These are phyloP conservation scores for Urocitellus parryii DNA, from an alignment of 2,113 vertebrate genomes.

Conservation along the genomic window DNA sequence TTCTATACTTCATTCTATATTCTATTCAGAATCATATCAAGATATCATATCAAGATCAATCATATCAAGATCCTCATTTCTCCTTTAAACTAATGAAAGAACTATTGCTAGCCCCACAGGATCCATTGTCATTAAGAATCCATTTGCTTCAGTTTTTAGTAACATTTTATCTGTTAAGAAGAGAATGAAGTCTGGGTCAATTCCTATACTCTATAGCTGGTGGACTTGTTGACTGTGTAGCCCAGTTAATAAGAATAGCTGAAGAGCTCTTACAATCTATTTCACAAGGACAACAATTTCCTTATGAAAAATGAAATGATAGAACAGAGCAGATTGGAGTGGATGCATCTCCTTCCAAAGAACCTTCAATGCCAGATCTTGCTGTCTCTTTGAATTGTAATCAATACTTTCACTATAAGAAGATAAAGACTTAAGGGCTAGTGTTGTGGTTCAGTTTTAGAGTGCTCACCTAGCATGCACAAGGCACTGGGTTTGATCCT, in stretches of 20 bases:
- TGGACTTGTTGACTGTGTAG: constrained; percentile 60
- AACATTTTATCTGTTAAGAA: constrained; percentile 59
- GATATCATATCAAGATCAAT: too few relatives aligned
- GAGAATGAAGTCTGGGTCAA: background rate
- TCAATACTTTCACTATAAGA: constrained; percentile 52
- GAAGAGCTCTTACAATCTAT: constrained; percentile 58
- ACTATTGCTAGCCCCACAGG: background rate
- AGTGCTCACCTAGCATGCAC: too few relatives aligned
- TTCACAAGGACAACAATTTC: background rate
- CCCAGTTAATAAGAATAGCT: constrained; percentile 60
- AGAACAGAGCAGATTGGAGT: background rate
- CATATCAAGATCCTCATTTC: background rate
- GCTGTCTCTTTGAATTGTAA: constrained; percentile 43
- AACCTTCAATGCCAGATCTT: constrained; percentile 60
- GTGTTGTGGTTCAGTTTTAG: too few relatives aligned
- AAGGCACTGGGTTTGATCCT: too few relatives aligned
- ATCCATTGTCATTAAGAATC: background rate
- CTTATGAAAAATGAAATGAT: background rate
- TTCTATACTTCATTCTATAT: constrained; percentile 35
- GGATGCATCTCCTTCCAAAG: background rate
- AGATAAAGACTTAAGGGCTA: background rate
- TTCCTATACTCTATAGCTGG: background rate
- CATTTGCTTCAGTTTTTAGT: constrained; percentile 48
- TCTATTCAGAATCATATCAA: background rate
- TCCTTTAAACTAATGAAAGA: constrained; percentile 23